Evolutionary conservation across 2,113 vertebrate species (phyloP), one percentile per base, ranked within the genome.

Genomic region (Oenanthe melanoleuca): DNA sequence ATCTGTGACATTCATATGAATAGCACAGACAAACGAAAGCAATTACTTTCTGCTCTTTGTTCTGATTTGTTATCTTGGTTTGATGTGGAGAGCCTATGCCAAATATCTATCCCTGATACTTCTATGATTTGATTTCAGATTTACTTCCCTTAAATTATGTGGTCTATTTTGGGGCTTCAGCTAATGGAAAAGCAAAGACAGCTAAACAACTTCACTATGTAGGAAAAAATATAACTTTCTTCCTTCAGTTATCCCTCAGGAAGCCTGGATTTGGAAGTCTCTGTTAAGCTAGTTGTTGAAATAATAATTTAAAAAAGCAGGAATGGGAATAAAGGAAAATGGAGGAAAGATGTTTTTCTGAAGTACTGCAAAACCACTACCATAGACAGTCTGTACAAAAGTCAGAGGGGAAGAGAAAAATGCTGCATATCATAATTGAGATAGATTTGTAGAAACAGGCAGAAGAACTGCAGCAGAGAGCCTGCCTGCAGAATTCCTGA

Each of bases 41-140:
- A 94, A 92, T 95, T 91, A 86, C 87, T 93, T 93, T 90, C n/a
- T 84, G 26, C 60, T 96, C 47, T 81, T 85, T 82, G 59, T 85
- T 91, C 80, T 18, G 56, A 88, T 92, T 93, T 8, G 9, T 83
- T 88, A 91, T 89, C 89, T 88, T 56, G 66, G 66, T 87, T 94
- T 92, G 67, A 89, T 80, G n/a, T 42, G 22, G 49, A 69, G 47
- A 81, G 71, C 60, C 45, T 77, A 60, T 94, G 63, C 73, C 61
- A 85, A 94, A 56, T 69, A 72, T 42, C 59, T 91, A 20, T 66
- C 59, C 3, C 2, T 38, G 47, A 89, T 83, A 77, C 28, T 71
- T 59, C 47, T 40, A 23, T 57, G n/a, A 86, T 86, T 61, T 64
- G 16, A 74, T 85, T 92, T 80, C 45, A 65, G 53, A 50, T 65